A percentile compares a stretch with the other conserved stretches of the same genome.
Evolutionary conservation across 2,888 invertebrate species (phyloP).

Genomic region (Deroplatys truncata): DNA sequence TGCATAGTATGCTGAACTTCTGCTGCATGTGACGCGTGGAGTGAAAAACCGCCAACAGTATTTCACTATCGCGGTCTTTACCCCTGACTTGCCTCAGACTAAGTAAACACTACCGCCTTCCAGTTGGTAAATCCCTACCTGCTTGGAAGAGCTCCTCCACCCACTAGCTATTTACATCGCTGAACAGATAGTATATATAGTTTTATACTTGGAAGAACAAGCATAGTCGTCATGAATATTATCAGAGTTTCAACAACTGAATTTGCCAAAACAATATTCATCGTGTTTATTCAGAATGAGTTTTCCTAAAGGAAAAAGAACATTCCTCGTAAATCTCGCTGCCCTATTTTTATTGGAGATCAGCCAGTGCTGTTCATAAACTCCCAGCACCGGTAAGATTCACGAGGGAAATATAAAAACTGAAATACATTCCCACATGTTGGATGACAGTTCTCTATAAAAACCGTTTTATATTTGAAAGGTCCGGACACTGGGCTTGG

Average conservation of each 20-base stretch:
- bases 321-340: not conserved
- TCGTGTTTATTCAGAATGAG: not conserved
- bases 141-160: no score
- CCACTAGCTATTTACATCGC: no score
- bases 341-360: not conserved
- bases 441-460: not conserved
- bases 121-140: no score
- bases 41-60: no score
- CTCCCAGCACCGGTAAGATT: not conserved
- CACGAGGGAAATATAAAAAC: not conserved
- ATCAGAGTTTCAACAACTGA: not conserved
- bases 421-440: not conserved
- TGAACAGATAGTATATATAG: no score
- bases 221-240: no score
- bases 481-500: not conserved
- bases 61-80: no score
- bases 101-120: no score
- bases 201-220: no score
- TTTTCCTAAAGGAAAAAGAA: not conserved
- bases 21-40: no score
- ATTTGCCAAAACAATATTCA: not conserved
- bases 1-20: no score
- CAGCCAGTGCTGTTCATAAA: not conserved
- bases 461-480: not conserved
- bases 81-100: no score